These are phyloP conservation scores for Malurus cyaneus DNA, from an alignment of 2,113 vertebrate species.

Conservation along the genomic window DNA sequence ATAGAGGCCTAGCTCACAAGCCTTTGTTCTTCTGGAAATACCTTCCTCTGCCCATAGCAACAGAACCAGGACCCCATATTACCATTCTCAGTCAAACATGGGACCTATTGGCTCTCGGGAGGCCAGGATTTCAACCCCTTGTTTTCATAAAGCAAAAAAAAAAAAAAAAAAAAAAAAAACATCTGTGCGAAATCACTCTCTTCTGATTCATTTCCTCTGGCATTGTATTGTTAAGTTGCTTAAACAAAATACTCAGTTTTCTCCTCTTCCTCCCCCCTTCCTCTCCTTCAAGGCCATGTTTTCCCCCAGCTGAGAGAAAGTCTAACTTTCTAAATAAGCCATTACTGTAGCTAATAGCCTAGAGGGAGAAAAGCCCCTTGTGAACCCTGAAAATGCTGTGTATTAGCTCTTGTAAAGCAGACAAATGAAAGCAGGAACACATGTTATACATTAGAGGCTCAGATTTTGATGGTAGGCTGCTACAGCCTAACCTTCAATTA, in stretches of 20 bases:
- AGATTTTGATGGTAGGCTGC: slow-evolving; percentile 14
- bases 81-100: not conserved
- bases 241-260: slow-evolving; percentile 22
- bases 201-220: slow-evolving; percentile 58
- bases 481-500: slow-evolving; percentile 9
- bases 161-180: not conserved
- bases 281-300: not conserved
- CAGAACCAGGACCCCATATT: not conserved
- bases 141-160: slow-evolving; percentile 5
- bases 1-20: not conserved
- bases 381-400: not conserved
- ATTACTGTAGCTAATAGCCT: slow-evolving; percentile 20
- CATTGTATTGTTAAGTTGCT: slow-evolving; percentile 10
- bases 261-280: not conserved
- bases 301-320: slow-evolving; percentile 1
- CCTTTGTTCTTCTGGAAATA: slow-evolving; percentile 8
- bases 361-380: slow-evolving; percentile 26
- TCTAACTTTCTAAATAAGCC: slow-evolving; percentile 36
- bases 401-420: slow-evolving; percentile 42
- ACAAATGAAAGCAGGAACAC: slow-evolving; percentile 35
- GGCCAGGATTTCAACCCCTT: not conserved
- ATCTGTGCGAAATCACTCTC: not conserved
- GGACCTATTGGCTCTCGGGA: not conserved
- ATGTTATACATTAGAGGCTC: slow-evolving; percentile 42
- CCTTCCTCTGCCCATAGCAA: not conserved